phyloP scores from a whole-genome alignment of 2,888 invertebrate genomes.

The Pseudoips prasinana region DNA sequence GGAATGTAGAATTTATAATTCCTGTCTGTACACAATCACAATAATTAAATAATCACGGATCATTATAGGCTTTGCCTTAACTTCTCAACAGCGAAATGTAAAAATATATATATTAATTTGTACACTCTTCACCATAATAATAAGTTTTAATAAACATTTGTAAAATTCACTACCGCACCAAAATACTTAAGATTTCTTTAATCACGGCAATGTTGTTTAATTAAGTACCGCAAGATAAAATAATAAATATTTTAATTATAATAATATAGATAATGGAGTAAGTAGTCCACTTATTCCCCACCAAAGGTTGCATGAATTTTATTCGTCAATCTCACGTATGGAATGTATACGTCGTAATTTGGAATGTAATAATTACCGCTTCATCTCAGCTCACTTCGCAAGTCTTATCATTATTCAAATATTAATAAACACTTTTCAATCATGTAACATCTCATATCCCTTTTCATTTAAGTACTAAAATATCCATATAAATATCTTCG shows the following conservation, averaged over 20 bases:
- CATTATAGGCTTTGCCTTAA: slow-evolving; percentile 73
- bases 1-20: slow-evolving; percentile 81
- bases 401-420: slow-evolving; percentile 38
- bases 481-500: slow-evolving; percentile 73
- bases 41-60: slow-evolving; percentile 75
- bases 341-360: slow-evolving; percentile 59
- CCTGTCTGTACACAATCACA: slow-evolving; percentile 76
- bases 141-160: slow-evolving; percentile 70
- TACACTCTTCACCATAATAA: slow-evolving; percentile 69
- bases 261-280: slow-evolving; percentile 59
- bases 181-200: slow-evolving; percentile 69
- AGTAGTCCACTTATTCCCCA: slow-evolving; percentile 66
- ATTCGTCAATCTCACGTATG: slow-evolving; percentile 52
- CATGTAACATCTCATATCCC: slow-evolving; percentile 46
- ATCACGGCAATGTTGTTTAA: slow-evolving; percentile 56
- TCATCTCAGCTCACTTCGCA: slow-evolving; percentile 28
- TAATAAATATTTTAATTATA: slow-evolving; percentile 54
- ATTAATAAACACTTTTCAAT: slow-evolving; percentile 38
- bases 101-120: slow-evolving; percentile 82
- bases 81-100: slow-evolving; percentile 78
- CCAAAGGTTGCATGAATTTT: slow-evolving; percentile 54
- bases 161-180: slow-evolving; percentile 81
- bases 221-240: slow-evolving; percentile 65
- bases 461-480: slow-evolving; percentile 71
- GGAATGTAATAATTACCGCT: slow-evolving; percentile 53